Base-by-base conservation (phyloP, 1,140 invertebrate genomes). In the Zaprionus capensis region DNA sequence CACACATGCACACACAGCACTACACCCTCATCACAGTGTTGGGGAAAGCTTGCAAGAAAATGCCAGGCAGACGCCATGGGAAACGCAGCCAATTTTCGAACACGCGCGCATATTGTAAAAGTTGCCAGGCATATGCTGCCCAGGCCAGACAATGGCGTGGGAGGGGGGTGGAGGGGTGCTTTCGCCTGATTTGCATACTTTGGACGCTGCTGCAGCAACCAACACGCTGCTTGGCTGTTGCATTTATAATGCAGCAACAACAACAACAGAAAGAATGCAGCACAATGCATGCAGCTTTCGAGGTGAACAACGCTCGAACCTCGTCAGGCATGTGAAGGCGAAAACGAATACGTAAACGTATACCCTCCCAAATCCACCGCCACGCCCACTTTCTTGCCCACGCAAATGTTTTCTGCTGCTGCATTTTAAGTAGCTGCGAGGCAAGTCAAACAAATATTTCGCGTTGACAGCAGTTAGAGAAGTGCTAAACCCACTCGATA, bases 111-210 rank as follows among this genome's bases (percentile, higher is more conserved):
- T 86, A 86, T 80, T 86, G 83, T 74, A 70, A 80, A 87, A 86
- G 73, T 88, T 83, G 73, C 71, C 55, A 49, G 76, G 49, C 70
- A 78, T 80, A 77, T 78, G 78, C 75, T 78, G 59, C 34, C 56
- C 70, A 20, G 28, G 28, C 55, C 61, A 71, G 63, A 85, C 78
- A 88, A 81, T 59, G 73, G 55, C 56, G 36, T 38, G 17, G 17
- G 11, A 44, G 41, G 28, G 34, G 28, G 5, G 49, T 17, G 38
- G 15, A n/a, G 38, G 20, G 12, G n/a, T 17, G n/a, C 81, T 76
- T 76, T 88, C 71, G 78, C 78, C 78, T 84, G 84, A 87, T 87
- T 87, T 87, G 84, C 84, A 87, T 87, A 87, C 81, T 81, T 90
- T 81, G 85, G 69, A 65, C 53, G 71, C 59, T 70, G 71, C 59